phyloP scores from a whole-genome alignment of 2,797 vertebrate species.

The Sciurus vulgaris region DNA sequence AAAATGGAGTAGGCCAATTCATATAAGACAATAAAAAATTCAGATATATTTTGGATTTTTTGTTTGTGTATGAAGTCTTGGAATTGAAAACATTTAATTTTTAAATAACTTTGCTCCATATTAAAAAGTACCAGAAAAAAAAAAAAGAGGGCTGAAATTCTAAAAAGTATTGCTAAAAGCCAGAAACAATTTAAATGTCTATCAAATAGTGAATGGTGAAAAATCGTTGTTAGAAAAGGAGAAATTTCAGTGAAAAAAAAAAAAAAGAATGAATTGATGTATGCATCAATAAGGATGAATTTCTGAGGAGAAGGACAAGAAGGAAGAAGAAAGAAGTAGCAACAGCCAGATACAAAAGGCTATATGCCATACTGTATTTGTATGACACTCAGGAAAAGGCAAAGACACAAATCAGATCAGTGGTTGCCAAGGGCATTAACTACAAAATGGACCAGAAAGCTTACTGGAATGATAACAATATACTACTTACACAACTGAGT shows the following conservation, averaged over 20 bases:
- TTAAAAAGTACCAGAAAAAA: not conserved
- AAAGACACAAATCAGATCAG: not conserved
- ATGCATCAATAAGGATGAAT: not conserved
- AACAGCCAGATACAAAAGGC: conserved; percentile 10
- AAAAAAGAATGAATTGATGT: not conserved
- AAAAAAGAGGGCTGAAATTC: not conserved
- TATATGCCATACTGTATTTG: not conserved
- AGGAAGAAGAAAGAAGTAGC: not conserved
- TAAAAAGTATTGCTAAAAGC: not conserved
- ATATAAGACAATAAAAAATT: not conserved
- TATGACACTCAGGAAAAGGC: not conserved
- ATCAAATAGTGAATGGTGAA: not conserved
- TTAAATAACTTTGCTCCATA: not conserved
- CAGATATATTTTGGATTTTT: not conserved
- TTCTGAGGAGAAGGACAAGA: not conserved
- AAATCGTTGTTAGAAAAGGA: not conserved
- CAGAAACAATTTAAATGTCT: conserved; percentile 3
- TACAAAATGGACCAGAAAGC: not conserved
- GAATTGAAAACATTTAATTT: not conserved
- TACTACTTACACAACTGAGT: not conserved
- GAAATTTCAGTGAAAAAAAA: not conserved
- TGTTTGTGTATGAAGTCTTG: not conserved
- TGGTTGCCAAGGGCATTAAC: not conserved
- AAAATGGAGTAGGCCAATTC: not conserved
- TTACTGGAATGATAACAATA: not conserved